phyloP scores from a whole-genome alignment of 2,797 vertebrate genomes.

The Avahi laniger region DNA sequence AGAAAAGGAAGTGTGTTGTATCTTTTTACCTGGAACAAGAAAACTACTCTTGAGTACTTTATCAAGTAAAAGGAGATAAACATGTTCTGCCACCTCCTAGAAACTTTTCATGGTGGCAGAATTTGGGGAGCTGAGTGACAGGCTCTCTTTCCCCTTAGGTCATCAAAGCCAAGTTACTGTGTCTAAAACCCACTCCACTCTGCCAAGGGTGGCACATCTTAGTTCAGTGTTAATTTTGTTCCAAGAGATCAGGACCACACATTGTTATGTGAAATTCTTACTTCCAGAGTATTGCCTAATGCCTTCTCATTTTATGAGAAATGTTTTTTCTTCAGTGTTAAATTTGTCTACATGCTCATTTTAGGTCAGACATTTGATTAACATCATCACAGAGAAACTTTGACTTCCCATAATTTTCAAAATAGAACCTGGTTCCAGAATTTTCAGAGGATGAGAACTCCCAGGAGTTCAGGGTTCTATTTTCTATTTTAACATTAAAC shows the following conservation, averaged over 20 bases:
- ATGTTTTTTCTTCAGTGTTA: constrained; percentile 69
- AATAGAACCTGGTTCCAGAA: neutral
- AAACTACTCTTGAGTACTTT: neutral
- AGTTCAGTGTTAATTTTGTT: neutral
- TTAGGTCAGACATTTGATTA: constrained; percentile 84
- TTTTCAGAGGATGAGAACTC: neutral
- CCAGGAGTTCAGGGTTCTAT: neutral
- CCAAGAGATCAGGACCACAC: neutral
- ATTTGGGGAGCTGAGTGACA: neutral
- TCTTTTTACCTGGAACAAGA: neutral
- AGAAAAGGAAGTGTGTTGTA: neutral
- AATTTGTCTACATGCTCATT: constrained; percentile 74
- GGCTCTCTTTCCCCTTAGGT: neutral
- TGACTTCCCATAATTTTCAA: neutral
- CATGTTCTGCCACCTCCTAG: neutral
- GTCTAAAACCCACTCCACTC: neutral
- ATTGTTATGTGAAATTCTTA: neutral
- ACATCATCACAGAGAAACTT: constrained; percentile 77
- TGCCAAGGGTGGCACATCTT: neutral
- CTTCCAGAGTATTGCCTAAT: neutral
- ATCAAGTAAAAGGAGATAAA: neutral
- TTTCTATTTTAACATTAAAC: neutral
- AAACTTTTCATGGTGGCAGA: neutral
- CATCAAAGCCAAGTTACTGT: neutral
- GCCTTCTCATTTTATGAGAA: neutral